Percentiles rank a stretch among this genome's conserved stretches.
phyloP scores from a whole-genome alignment of 1,140 invertebrate genomes.

The Aleiodes sp. region DNA sequence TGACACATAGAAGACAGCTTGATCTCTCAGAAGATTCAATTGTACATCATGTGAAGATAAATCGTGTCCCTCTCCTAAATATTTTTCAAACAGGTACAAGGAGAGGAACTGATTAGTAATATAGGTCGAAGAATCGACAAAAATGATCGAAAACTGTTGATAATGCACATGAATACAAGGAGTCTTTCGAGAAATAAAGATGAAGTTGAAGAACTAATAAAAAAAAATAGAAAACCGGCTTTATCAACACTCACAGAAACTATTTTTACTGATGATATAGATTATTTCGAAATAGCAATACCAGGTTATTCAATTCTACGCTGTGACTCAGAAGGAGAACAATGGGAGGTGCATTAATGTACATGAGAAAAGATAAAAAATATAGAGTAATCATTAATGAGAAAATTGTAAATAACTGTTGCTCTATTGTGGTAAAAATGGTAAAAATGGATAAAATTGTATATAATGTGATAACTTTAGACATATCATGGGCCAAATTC shows the following conservation, averaged over 20 bases:
- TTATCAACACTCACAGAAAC: slow-evolving; percentile 35
- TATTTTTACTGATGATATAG: slow-evolving; percentile 28
- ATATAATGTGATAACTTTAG: too few relatives aligned
- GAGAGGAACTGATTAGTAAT: neutral
- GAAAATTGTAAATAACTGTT: too few relatives aligned
- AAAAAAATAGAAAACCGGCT: neutral
- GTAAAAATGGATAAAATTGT: too few relatives aligned
- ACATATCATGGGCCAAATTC: too few relatives aligned
- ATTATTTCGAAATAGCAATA: slow-evolving; percentile 1
- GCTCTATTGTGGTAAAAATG: too few relatives aligned
- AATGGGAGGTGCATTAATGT: too few relatives aligned
- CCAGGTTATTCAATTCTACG: neutral
- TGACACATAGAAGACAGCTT: neutral
- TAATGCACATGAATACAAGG: neutral
- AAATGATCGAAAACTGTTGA: neutral
- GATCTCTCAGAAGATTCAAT: neutral
- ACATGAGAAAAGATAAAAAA: too few relatives aligned
- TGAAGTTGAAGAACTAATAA: slow-evolving; percentile 20
- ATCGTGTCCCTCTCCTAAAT: neutral
- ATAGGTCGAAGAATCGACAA: neutral
- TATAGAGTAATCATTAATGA: too few relatives aligned
- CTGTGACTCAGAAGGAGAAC: slow-evolving; percentile 6
- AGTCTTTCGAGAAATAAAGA: neutral
- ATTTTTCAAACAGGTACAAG: neutral
- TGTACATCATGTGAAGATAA: neutral